Evolutionary conservation across 2,797 vertebrate species (phyloP).

Genomic region (Amblyraja radiata): DNA sequence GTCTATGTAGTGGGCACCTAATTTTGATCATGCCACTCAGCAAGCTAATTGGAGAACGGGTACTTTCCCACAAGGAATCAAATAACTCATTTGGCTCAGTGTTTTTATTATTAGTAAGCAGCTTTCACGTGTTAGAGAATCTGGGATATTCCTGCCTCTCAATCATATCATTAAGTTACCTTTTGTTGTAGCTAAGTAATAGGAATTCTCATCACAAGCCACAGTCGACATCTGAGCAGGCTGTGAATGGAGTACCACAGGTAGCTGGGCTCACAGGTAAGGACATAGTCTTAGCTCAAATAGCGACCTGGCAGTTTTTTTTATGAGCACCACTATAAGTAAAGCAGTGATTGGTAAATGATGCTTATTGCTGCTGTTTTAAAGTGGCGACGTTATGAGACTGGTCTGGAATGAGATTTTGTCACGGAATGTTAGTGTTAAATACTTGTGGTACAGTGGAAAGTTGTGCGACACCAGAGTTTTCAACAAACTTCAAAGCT

Average conservation of each 20-base stretch:
- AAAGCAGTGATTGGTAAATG: neutral
- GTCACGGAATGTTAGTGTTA: slow-evolving; percentile 3
- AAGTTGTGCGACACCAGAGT: neutral
- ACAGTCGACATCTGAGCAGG: neutral
- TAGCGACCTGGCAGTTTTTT: neutral
- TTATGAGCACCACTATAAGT: slow-evolving; percentile 9
- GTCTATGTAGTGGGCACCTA: neutral
- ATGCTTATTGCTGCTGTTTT: neutral
- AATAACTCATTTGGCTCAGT: neutral
- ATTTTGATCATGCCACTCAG: neutral
- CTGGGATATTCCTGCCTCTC: neutral
- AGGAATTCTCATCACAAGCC: neutral
- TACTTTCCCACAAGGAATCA: neutral
- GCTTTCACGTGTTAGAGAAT: neutral
- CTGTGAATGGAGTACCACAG: neutral
- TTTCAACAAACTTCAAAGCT: slow-evolving; percentile 16
- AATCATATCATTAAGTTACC: neutral
- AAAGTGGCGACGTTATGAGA: slow-evolving; percentile 5
- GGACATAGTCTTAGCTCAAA: neutral
- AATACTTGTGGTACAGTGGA: slow-evolving; percentile 24
- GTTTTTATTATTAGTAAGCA: neutral
- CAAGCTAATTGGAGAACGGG: neutral
- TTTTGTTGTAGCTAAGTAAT: neutral
- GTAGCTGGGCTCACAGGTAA: neutral
- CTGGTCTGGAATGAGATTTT: slow-evolving; percentile 5